Evolutionary conservation across 2,113 vertebrate species (phyloP).

Genomic region (Leptobrachium ailaonicum): DNA sequence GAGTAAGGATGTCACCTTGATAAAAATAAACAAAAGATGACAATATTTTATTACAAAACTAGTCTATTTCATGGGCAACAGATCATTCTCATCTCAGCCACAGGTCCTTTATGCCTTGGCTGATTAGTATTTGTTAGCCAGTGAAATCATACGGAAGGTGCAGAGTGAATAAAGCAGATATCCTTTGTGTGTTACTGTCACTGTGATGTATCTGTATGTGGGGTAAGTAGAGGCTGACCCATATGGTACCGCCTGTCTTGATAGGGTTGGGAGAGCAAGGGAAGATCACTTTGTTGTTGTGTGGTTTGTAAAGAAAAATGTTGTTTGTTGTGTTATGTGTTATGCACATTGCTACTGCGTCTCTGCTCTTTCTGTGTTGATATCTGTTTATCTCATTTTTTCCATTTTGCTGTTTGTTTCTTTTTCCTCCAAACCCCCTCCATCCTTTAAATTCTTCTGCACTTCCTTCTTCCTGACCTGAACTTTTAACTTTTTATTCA

Average conservation of each 20-base stretch:
- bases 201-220: slow-evolving; percentile 32
- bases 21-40: not conserved
- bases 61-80: not conserved
- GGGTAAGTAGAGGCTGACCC: not conserved
- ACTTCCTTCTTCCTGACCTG: too few species aligned
- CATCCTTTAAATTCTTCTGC: not conserved
- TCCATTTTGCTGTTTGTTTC: slow-evolving; percentile 21
- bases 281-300: slow-evolving; percentile 8
- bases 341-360: slow-evolving; percentile 44
- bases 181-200: slow-evolving; percentile 40
- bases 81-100: not conserved
- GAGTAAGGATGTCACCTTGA: too few species aligned
- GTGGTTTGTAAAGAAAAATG: slow-evolving; percentile 41
- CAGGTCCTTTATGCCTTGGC: not conserved
- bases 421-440: slow-evolving; percentile 6
- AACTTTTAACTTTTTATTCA: too few species aligned
- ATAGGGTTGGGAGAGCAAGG: not conserved
- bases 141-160: not conserved
- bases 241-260: not conserved
- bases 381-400: slow-evolving; percentile 46
- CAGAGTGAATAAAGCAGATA: not conserved
- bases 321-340: slow-evolving; percentile 42
- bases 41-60: not conserved
- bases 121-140: not conserved
- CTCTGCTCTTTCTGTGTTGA: slow-evolving; percentile 48